Evolutionary conservation across 1,140 invertebrate species (phyloP), one percentile per base, ranked within the genome.

Genomic region (Drosophila lacertosa): DNA sequence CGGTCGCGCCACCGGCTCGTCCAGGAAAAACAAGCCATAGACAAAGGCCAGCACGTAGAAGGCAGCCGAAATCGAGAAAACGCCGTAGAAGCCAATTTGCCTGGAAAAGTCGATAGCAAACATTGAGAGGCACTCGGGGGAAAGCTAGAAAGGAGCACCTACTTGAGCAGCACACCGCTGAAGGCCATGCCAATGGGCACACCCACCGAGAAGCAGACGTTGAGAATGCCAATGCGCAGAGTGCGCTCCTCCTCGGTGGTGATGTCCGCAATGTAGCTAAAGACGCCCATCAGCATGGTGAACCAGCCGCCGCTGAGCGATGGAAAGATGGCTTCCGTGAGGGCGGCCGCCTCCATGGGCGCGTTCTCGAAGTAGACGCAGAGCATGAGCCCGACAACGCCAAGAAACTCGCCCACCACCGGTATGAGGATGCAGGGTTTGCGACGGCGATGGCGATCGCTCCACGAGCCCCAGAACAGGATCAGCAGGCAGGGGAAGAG

Each of bases 251-350:
- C 94, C 51, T 95, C 93, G 4, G 94, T 95, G 0, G 97, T 97
- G 6, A 97, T 95, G 88, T 98, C 96, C 1, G 94, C 96, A 37
- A 98, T 95, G 78, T 97, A 98, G 89, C 96, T 97, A 89, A 97
- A 98, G 29, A 96, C 94, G 10, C 96, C 96, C 95, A 97, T 97
- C 68, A 97, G 95, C 94, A 97, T 95, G 13, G 96, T 96, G 74
- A 97, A 96, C 94, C 95, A 97, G 2, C 96, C 96, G 20, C 91
- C 91, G 4, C 95, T 95, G 0, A 98, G 77, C 0, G 95, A 95
- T 0, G 95, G 95, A 89, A 96, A 96, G 32, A 96, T 92, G 1
- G 95, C 94, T 90, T 96, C 95, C 3, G 95, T 94, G 0, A 96
- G 92, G 0, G 95, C 95, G 3, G 95, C 94, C 0, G 94, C 94